phyloP scores from a whole-genome alignment of 2,888 invertebrate genomes.

The Drosophila barbarae region DNA sequence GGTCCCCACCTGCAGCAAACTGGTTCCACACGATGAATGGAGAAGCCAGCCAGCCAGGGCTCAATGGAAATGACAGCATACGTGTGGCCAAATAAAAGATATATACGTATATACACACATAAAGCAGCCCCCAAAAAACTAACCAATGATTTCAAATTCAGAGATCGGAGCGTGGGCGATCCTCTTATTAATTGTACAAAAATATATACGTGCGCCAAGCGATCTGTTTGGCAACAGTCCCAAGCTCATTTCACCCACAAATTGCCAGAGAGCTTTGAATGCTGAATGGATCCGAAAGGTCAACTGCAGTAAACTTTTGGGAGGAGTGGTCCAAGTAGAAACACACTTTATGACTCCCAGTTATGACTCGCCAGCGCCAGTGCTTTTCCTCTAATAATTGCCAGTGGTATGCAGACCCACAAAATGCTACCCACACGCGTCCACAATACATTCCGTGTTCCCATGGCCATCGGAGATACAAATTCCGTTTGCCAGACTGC shows the following conservation, averaged over 20 bases:
- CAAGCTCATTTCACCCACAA: constrained; percentile 37
- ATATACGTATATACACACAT: constrained; percentile 6
- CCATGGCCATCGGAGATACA: constrained; percentile 37
- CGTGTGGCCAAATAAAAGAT: constrained; percentile 54
- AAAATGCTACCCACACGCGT: constrained; percentile 50
- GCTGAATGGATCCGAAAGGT: constrained; percentile 36
- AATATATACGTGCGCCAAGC: constrained; percentile 13
- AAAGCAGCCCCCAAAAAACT: constrained; percentile 14
- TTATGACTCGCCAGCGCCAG: constrained; percentile 19
- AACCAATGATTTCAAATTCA: constrained; percentile 30
- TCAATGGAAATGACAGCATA: constrained; percentile 64
- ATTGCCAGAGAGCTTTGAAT: constrained; percentile 14
- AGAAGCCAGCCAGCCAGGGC: constrained; percentile 22
- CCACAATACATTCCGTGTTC: constrained; percentile 24
- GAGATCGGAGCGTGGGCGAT: constrained; percentile 52
- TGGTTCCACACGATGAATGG: constrained; percentile 49
- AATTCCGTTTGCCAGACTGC: constrained; percentile 18
- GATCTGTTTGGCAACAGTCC: constrained; percentile 17
- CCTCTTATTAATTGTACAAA: constrained; percentile 57
- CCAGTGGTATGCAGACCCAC: constrained; percentile 50
- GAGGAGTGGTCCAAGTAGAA: constrained; percentile 29
- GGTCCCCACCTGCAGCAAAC: constrained; percentile 44
- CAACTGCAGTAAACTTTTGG: constrained; percentile 28
- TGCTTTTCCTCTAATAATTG: constrained; percentile 43
- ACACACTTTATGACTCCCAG: constrained; percentile 35